Evolutionary conservation across 2,113 vertebrate species (phyloP).

Genomic region (Suncus etruscus): DNA sequence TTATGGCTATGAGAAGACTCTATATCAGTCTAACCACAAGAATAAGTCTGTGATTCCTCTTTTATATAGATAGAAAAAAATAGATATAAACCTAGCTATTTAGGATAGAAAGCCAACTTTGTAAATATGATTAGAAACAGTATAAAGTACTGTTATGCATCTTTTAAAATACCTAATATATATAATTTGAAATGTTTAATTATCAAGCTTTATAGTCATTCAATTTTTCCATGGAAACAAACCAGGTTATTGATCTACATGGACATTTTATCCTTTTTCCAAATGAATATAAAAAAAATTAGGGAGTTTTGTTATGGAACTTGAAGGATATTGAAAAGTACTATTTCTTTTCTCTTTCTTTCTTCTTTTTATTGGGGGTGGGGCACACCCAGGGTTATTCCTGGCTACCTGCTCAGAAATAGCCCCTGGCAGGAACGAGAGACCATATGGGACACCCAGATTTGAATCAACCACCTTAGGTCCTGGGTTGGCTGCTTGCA

Average conservation of each 20-base stretch:
- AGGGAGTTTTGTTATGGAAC: not conserved
- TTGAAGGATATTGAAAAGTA: not conserved
- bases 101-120: not conserved
- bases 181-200: not conserved
- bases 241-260: not conserved
- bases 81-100: not conserved
- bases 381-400: no score
- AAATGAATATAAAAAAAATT: not conserved
- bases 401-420: no score
- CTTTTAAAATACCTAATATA: not conserved
- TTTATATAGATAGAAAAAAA: not conserved
- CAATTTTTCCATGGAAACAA: not conserved
- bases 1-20: not conserved
- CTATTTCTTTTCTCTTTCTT: no score
- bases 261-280: not conserved
- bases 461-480: no score
- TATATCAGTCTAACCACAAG: not conserved
- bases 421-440: no score
- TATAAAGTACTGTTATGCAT: not conserved
- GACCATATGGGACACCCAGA: no score
- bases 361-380: no score
- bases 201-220: not conserved
- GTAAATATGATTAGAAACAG: not conserved
- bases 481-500: no score
- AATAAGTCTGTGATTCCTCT: not conserved